These are phyloP conservation scores for Pygoscelis antarcticus DNA, from an alignment of 2,113 vertebrate genomes.

Conservation along the genomic window DNA sequence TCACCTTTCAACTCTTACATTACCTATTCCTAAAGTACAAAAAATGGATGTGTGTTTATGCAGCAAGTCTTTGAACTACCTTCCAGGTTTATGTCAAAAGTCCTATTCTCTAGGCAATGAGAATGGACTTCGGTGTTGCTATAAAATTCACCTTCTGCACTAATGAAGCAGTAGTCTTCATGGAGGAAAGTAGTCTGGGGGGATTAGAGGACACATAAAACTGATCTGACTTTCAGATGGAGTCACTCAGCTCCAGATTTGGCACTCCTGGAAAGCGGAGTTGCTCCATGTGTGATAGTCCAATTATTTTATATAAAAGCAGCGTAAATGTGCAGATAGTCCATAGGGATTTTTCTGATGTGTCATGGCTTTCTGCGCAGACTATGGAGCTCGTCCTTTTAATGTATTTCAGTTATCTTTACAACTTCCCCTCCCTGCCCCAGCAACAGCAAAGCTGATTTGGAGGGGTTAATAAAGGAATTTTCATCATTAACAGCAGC, in stretches of 20 bases:
- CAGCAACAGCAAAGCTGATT: not conserved
- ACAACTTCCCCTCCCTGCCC: not conserved
- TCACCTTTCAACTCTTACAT: conserved; percentile 72
- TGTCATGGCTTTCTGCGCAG: not conserved
- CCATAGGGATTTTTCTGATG: not conserved
- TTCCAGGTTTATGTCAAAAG: conserved; percentile 70
- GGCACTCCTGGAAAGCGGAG: not conserved
- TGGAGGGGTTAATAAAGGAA: not conserved
- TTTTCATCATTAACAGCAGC: not conserved
- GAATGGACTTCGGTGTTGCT: not conserved
- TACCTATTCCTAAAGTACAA: conserved; percentile 70
- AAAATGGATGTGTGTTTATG: conserved; percentile 69
- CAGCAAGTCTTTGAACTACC: conserved; percentile 63
- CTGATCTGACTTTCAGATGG: not conserved
- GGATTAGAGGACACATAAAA: not conserved
- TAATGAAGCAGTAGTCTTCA: conserved; percentile 19
- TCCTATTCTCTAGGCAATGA: conserved; percentile 30
- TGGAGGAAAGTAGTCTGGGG: not conserved
- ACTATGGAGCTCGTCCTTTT: not conserved
- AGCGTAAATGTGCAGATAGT: fast-evolving
- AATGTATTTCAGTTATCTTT: not conserved
- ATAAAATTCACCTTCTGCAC: conserved; percentile 40
- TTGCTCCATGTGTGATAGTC: not conserved
- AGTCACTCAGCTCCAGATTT: not conserved
- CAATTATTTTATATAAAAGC: not conserved